Base-by-base conservation (phyloP, 2,888 invertebrate species). In the Odontocolon sp. region DNA sequence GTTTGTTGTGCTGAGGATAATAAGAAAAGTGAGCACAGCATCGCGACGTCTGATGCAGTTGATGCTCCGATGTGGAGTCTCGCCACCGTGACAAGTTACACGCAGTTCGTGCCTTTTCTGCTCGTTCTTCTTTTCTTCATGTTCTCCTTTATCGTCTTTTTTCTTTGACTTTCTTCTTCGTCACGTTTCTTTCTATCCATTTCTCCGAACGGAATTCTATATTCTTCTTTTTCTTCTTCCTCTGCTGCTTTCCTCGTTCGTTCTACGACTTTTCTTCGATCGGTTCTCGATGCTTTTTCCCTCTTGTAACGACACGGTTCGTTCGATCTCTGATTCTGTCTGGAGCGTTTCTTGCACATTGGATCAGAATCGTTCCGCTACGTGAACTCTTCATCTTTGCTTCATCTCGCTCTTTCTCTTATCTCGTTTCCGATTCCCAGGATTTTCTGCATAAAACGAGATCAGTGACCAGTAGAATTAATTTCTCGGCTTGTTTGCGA, bases 401-500 rank as follows among this genome's bases (percentile, higher is more conserved):
- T 67, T 73, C 52, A 36, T 52, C 66, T 59, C 66, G 23, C 56
- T 36, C 31, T 40, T 42, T 16, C 40, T 31, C 57, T 54, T 40
- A 47, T 26, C 28, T 56, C 14, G 56, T 68, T 61, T 45, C 23
- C 66, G 59, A 72, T 80, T 77, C 79, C 70, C 77, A 68, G 38
- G 56, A 76, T 72, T 75, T 57, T 23, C 28, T 26, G 33, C 31
- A 23, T 36, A 56, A 57, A 42, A 59, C 31, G 42, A 21, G 42
- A 42, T 31, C 52, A 57, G 14, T 31, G n/a, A 31, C 59, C 56
- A 18, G 57, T 11, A 67, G 70, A 74, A 69, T 78, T 78, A 73
- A 78, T 80, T 76, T 69, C 67, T 72, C 68, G 70, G 57, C 72
- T 67, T 68, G 75, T 76, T 77, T n/a, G n/a, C n/a, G n/a, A n/a